phyloP scores from a whole-genome alignment of 1,140 invertebrate genomes.

The Drosophila santomea region DNA sequence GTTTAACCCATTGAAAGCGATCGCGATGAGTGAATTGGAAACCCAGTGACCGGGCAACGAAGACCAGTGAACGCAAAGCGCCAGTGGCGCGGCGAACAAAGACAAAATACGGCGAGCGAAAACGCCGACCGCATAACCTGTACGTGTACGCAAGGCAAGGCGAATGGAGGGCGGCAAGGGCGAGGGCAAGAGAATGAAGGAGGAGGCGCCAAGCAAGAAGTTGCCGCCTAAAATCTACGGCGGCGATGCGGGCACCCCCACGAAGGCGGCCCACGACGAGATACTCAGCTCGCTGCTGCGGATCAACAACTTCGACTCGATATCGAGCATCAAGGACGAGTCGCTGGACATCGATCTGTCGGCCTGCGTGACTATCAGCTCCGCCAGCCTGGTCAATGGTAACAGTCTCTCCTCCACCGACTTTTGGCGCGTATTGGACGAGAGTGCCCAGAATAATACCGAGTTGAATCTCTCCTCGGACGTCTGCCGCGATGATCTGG shows the following conservation, averaged over 20 bases:
- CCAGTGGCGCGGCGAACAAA: slow-evolving; percentile 41
- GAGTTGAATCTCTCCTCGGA: slow-evolving; percentile 66
- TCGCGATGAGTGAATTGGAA: slow-evolving; percentile 50
- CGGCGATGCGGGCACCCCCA: slow-evolving; percentile 62
- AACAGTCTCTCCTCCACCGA: slow-evolving; percentile 80
- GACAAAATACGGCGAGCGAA: slow-evolving; percentile 38
- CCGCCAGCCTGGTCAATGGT: slow-evolving; percentile 70
- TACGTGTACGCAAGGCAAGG: slow-evolving; percentile 70
- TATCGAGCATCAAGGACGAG: slow-evolving; percentile 83
- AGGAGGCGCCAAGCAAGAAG: slow-evolving; percentile 83
- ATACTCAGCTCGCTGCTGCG: slow-evolving; percentile 77
- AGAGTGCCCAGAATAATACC: slow-evolving; percentile 76
- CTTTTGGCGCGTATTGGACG: slow-evolving; percentile 80
- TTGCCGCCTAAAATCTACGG: slow-evolving; percentile 82
- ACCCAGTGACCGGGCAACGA: slow-evolving; percentile 44
- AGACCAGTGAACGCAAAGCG: slow-evolving; percentile 44
- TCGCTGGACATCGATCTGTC: slow-evolving; percentile 83
- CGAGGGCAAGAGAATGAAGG: slow-evolving; percentile 76
- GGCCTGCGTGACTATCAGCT: slow-evolving; percentile 79
- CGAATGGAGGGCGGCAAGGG: slow-evolving; percentile 75
- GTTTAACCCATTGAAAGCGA: slow-evolving; percentile 40
- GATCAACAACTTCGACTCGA: slow-evolving; percentile 80
- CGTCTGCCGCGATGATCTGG: slow-evolving; percentile 52
- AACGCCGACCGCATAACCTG: slow-evolving; percentile 80
- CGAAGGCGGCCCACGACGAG: slow-evolving; percentile 77